These are phyloP conservation scores for Bugula neritina DNA, from an alignment of 2,888 invertebrate genomes.

Conservation along the genomic window DNA sequence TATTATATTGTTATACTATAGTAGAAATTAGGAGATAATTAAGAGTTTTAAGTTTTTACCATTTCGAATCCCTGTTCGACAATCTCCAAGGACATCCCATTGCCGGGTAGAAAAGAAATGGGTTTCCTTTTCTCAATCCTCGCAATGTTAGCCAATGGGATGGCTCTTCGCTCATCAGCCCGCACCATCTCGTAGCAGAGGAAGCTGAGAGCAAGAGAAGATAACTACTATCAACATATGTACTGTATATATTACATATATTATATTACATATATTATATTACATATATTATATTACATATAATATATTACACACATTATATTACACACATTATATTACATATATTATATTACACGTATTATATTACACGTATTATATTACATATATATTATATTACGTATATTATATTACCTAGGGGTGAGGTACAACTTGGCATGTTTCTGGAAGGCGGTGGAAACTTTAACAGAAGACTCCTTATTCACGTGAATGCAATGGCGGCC, in stretches of 20 bases:
- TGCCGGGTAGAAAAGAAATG: constrained; percentile 52
- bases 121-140: constrained; percentile 40
- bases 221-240: too few species aligned
- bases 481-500: constrained; percentile 49
- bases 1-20: too few species aligned
- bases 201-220: not conserved
- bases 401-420: constrained; percentile 25
- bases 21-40: too few species aligned
- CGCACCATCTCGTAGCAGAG: constrained; percentile 20
- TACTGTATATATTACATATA: too few species aligned
- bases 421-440: constrained; percentile 26
- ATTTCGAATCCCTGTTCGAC: constrained; percentile 43
- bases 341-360: too few species aligned
- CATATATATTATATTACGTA: too few species aligned
- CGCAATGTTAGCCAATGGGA: constrained; percentile 23
- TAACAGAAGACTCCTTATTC: not conserved
- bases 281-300: too few species aligned
- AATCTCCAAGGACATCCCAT: constrained; percentile 53
- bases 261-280: too few species aligned
- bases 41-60: too few species aligned
- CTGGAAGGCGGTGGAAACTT: not conserved
- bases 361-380: too few species aligned
- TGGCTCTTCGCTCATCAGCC: not conserved
- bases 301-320: too few species aligned
- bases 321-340: too few species aligned